Conservation (phyloP, 2,888 invertebrate species). For the Calameuta idolon region DNA sequence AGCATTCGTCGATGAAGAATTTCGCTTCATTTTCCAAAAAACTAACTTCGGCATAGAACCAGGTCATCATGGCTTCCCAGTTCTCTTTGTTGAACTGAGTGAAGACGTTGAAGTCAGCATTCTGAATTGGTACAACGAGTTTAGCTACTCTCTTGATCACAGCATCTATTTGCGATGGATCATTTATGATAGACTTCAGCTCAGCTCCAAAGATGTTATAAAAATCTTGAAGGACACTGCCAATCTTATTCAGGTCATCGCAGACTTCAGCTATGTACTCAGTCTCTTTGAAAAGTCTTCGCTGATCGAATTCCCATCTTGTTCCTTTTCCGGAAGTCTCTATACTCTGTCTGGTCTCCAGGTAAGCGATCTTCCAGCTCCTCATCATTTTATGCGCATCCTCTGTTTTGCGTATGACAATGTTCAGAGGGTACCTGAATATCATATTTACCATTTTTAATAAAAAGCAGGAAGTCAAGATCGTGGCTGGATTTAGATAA, state of each 20-base stretch:
- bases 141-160: conserved; percentile 84
- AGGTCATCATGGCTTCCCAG: conserved; percentile 86
- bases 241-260: conserved; percentile 81
- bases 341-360: conserved; percentile 83
- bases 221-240: conserved; percentile 85
- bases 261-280: conserved; percentile 88
- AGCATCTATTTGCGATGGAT: conserved; percentile 88
- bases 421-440: conserved; percentile 69
- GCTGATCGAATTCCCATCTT: conserved; percentile 93
- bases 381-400: conserved; percentile 78
- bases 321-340: conserved; percentile 87
- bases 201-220: conserved; percentile 91
- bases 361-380: conserved; percentile 81
- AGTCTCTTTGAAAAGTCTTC: conserved; percentile 82
- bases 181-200: conserved; percentile 86
- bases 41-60: conserved; percentile 81
- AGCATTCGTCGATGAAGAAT: conserved; percentile 87
- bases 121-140: conserved; percentile 78
- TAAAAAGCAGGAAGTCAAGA: not conserved
- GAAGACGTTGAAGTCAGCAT: conserved; percentile 86
- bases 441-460: not conserved
- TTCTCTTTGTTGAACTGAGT: conserved; percentile 82
- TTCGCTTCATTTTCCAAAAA: conserved; percentile 85
- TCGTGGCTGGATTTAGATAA: not conserved
- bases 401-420: conserved; percentile 70